Conservation (phyloP, 2,797 vertebrate species). For the Sciaenops ocellatus region DNA sequence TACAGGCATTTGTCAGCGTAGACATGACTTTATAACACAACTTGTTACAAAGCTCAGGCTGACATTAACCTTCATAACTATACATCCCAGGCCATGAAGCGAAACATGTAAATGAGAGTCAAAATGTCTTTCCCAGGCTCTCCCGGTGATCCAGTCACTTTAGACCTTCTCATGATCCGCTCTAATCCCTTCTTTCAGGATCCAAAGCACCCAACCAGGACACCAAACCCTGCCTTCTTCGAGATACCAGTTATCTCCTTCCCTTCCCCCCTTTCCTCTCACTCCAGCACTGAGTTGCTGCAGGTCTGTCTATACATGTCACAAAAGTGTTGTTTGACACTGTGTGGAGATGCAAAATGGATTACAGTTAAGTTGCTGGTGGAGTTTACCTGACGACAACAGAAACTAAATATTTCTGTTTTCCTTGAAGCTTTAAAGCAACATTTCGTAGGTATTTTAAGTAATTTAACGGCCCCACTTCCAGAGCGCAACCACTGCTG, state of each 20-base stretch:
- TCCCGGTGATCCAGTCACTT: conserved; percentile 57
- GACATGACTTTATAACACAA: background rate
- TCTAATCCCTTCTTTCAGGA: conserved; percentile 75
- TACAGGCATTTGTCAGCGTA: background rate
- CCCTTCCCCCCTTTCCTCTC: conserved; percentile 16
- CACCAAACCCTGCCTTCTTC: conserved; percentile 23
- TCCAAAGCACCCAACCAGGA: conserved; percentile 39
- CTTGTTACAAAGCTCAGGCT: background rate
- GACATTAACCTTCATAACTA: conserved; percentile 1
- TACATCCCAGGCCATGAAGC: conserved; percentile 7
- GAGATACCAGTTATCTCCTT: conserved; percentile 13
- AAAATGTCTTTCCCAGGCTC: conserved; percentile 45
- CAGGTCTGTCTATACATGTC: background rate
- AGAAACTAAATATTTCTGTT: background rate
- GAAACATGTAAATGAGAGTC: conserved; percentile 6
- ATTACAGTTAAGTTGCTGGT: background rate
- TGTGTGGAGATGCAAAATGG: background rate
- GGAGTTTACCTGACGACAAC: background rate
- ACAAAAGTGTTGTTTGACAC: background rate
- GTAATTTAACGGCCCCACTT: too few species aligned
- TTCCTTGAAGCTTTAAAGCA: background rate
- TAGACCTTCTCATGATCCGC: conserved; percentile 59
- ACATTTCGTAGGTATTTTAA: too few species aligned
- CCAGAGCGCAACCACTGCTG: too few species aligned
- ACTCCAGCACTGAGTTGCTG: background rate